Percentiles rank a stretch among this genome's conserved stretches.
Conservation (phyloP, 2,113 vertebrate genomes). For the Merops nubicus region DNA sequence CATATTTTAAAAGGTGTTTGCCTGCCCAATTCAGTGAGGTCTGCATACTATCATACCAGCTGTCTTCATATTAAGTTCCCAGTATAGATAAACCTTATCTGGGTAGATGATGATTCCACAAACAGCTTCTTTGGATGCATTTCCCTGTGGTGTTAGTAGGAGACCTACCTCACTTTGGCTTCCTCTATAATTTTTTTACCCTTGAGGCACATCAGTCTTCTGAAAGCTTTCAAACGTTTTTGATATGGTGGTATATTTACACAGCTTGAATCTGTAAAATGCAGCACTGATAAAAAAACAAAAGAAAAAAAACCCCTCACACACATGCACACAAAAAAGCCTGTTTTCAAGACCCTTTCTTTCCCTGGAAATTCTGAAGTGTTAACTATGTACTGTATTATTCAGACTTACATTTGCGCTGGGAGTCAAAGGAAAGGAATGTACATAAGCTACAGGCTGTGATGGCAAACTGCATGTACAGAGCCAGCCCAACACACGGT, state of each 20-base stretch:
- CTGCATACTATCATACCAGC: not conserved
- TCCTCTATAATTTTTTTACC: not conserved
- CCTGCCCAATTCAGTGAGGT: not conserved
- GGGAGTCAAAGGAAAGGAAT: not conserved
- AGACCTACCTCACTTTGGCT: not conserved
- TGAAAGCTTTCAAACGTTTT: not conserved
- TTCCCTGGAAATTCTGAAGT: not conserved
- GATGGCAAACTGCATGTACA: not conserved
- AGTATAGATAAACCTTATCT: not conserved
- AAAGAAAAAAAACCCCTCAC: not conserved
- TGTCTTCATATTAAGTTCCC: not conserved
- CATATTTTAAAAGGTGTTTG: not conserved
- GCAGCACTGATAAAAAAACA: not conserved
- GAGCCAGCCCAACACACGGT: fast-evolving
- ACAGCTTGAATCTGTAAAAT: slow-evolving; percentile 5
- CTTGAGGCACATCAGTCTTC: not conserved
- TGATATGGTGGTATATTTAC: not conserved
- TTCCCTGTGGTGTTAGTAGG: not conserved
- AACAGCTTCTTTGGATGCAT: not conserved
- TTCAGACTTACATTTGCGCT: not conserved
- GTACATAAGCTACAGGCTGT: not conserved
- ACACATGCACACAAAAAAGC: too few species aligned
- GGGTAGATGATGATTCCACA: not conserved
- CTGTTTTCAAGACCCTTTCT: not conserved
- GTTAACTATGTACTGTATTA: not conserved